Evolutionary conservation across 1,140 invertebrate species (phyloP), one percentile per base, ranked within the genome.

Genomic region (Magallana gigas): DNA sequence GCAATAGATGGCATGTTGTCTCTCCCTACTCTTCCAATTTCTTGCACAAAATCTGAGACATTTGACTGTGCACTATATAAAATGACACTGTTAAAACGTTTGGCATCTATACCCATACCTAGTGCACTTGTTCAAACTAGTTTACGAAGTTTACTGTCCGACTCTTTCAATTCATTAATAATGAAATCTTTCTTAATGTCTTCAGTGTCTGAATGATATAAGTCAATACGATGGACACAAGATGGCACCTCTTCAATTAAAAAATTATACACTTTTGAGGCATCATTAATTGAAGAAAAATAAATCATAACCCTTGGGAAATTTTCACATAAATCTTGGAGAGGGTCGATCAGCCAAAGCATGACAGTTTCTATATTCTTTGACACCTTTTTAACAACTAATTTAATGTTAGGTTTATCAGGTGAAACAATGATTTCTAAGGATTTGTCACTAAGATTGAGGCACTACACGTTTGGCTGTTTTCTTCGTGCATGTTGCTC

Each of bases 251-350:
- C 87, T 29, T 57, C 29, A 12, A 36, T 11, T 59, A 62, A 59
- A 18, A 80, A 85, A 8, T 36, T 57, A 57, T 85, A 88, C 8
- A 85, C n/a, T 62, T 88, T 88, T 18, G 87, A 36, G 9, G 84
- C 83, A 57, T 84, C 87, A 57, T n/a, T 85, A 11, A 88, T 88
- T 12, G 57, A 36, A 7, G 58, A 85, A 23, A 62, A 71, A 84
- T 85, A 84, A 23, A 87, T 80, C 1, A 87, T 16, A n/a, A 56
- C 57, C 68, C 71, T 83, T 8, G 86, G 86, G 62, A 88, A 88
- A n/a, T 59, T 36, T 6, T 81, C n/a, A 29, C 18, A 9, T 14
- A 80, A 57, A 16, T 82, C 48, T 57, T 57, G 80, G 14, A 88
- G 64, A 12, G 36, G n/a, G 8, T 88, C 87, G 29, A 84, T 23